phyloP scores from a whole-genome alignment of 1,140 invertebrate species.

The Sitodiplosis mosellana region DNA sequence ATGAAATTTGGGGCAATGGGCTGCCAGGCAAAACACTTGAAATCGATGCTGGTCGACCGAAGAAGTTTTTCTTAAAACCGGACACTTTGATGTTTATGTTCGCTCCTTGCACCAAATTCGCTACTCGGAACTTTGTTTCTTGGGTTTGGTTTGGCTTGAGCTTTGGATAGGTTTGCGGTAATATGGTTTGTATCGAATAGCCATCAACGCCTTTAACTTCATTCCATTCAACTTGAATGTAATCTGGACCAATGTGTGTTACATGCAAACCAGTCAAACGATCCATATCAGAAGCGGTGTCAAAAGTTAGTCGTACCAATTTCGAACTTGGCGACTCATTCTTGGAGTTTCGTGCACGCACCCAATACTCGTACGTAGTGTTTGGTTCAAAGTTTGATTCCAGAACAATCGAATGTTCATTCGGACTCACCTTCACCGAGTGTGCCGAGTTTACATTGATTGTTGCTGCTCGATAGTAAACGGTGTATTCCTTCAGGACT shows the following conservation, averaged over 20 bases:
- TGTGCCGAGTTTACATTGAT: slow-evolving; percentile 23
- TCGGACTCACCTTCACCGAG: slow-evolving; percentile 19
- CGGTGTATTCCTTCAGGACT: slow-evolving; percentile 37
- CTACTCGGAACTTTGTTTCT: slow-evolving; percentile 29
- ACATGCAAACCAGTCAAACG: slow-evolving; percentile 35
- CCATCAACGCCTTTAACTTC: slow-evolving; percentile 35
- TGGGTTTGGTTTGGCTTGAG: slow-evolving; percentile 20
- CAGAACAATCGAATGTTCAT: slow-evolving; percentile 29
- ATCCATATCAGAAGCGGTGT: slow-evolving; percentile 39
- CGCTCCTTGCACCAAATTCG: slow-evolving; percentile 32
- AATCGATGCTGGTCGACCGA: slow-evolving; percentile 33
- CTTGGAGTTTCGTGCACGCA: slow-evolving; percentile 42
- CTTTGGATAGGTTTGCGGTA: slow-evolving; percentile 30
- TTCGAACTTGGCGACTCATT: slow-evolving; percentile 37
- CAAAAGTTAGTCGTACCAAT: slow-evolving; percentile 34
- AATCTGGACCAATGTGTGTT: slow-evolving; percentile 27
- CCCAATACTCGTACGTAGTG: slow-evolving; percentile 55
- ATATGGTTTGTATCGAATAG: slow-evolving; percentile 33
- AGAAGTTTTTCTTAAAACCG: slow-evolving; percentile 36
- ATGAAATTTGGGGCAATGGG: slow-evolving; percentile 29
- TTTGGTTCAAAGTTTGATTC: slow-evolving; percentile 37
- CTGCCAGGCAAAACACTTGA: slow-evolving; percentile 32
- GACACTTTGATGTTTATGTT: slow-evolving; percentile 35
- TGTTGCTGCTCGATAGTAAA: slow-evolving; percentile 28
- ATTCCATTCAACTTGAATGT: slow-evolving; percentile 39